Conservation (phyloP, 2,113 vertebrate genomes). For the Equus przewalskii region DNA sequence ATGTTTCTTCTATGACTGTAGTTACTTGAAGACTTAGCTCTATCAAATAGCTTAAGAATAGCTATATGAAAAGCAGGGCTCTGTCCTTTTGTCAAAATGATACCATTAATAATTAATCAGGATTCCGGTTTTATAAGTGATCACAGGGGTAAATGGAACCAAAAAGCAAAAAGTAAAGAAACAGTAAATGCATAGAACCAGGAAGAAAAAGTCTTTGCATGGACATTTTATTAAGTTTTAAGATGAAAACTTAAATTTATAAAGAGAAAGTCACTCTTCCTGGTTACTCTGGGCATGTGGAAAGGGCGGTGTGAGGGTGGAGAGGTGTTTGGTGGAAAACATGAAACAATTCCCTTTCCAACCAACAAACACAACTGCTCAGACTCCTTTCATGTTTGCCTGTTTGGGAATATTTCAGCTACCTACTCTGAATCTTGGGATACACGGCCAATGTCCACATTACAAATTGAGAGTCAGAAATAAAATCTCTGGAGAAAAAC, state of each 20-base stretch:
- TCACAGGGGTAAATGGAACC: neutral
- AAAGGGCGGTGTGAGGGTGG: neutral
- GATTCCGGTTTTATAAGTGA: neutral
- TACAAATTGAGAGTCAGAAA: constrained; percentile 74
- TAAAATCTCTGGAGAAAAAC: constrained; percentile 76
- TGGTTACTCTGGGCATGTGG: neutral
- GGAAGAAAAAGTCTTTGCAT: neutral
- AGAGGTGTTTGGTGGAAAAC: constrained; percentile 32
- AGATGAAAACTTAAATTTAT: neutral
- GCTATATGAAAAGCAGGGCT: neutral
- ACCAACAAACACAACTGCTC: constrained; percentile 57
- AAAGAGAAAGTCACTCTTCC: neutral
- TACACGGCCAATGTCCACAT: constrained; percentile 75
- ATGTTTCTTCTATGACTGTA: neutral
- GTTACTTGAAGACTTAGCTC: neutral
- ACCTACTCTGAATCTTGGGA: constrained; percentile 42
- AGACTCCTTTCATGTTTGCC: constrained; percentile 22
- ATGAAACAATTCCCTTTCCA: constrained; percentile 24
- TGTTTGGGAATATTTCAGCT: constrained; percentile 68
- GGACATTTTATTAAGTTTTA: constrained; percentile 15
- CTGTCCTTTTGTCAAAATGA: neutral
- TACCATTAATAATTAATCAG: neutral
- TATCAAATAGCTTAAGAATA: neutral
- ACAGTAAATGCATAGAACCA: neutral
- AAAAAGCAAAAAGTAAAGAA: neutral